These are phyloP conservation scores for Candoia aspera DNA, from an alignment of 2,113 vertebrate genomes.

Conservation along the genomic window DNA sequence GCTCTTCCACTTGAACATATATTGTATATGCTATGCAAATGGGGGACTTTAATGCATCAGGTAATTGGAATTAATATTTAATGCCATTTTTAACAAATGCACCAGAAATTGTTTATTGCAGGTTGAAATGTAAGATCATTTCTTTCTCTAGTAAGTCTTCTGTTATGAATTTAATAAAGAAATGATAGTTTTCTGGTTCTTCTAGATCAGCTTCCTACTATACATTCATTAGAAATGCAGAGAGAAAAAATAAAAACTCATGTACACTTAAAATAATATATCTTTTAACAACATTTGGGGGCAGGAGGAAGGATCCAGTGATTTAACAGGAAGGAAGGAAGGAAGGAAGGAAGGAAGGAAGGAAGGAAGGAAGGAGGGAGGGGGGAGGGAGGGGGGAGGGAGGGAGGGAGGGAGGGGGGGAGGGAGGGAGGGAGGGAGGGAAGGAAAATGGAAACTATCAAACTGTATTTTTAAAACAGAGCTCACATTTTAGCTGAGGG, in stretches of 20 bases:
- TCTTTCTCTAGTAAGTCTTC: background rate
- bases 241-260: background rate
- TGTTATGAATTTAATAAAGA: conserved; percentile 30
- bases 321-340: background rate
- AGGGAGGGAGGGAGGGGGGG: no score
- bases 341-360: no score
- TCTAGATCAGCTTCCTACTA: background rate
- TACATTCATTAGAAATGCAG: conserved; percentile 6
- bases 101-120: background rate
- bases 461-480: background rate
- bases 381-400: no score
- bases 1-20: background rate
- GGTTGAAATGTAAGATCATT: conserved; percentile 16
- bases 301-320: background rate
- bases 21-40: conserved; percentile 12
- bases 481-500: background rate
- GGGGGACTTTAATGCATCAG: background rate
- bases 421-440: no score
- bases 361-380: no score
- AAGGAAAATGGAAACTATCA: background rate
- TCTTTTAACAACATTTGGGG: background rate
- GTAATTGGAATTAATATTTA: conserved; percentile 39
- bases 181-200: background rate
- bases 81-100: background rate
- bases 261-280: background rate